Evolutionary conservation across 2,888 invertebrate species (phyloP).

Genomic region (Nymphalis c-album): DNA sequence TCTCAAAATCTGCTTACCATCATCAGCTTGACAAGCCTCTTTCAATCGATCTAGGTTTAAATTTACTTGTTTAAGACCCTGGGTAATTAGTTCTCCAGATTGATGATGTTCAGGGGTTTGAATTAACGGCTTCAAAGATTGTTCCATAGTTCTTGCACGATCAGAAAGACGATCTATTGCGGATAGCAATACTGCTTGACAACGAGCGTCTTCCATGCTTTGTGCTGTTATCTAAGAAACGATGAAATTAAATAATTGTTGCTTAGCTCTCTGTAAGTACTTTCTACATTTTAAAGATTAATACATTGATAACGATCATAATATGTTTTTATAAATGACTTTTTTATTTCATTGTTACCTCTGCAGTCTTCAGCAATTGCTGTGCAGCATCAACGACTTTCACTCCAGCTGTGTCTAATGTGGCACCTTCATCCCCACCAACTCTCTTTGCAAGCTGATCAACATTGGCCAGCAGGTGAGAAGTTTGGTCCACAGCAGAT

Average conservation of each 20-base stretch:
- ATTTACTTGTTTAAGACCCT: slow-evolving; percentile 8
- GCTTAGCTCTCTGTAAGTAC: too few relatives aligned
- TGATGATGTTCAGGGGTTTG: slow-evolving; percentile 13
- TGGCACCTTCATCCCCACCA: slow-evolving; percentile 18
- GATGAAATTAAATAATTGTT: not conserved
- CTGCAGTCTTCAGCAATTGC: slow-evolving; percentile 43
- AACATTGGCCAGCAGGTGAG: slow-evolving; percentile 19
- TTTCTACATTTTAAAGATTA: too few relatives aligned
- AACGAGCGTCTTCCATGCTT: slow-evolving; percentile 42
- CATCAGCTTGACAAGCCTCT: slow-evolving; percentile 3
- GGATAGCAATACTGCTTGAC: slow-evolving; percentile 42
- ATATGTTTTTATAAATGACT: not conserved
- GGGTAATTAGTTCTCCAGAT: slow-evolving; percentile 11
- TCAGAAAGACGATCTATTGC: slow-evolving; percentile 41
- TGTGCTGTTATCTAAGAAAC: slow-evolving; percentile 45
- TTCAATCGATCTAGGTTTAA: slow-evolving; percentile 11
- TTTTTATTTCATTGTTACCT: slow-evolving; percentile 29
- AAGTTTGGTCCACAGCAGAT: slow-evolving; percentile 18
- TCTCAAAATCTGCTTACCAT: not conserved
- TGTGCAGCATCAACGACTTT: slow-evolving; percentile 47
- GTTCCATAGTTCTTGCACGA: slow-evolving; percentile 38
- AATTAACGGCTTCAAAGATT: slow-evolving; percentile 16
- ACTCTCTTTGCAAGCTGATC: slow-evolving; percentile 30
- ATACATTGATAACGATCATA: too few relatives aligned
- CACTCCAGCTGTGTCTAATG: slow-evolving; percentile 39